Evolutionary conservation across 2,797 vertebrate species (phyloP), one percentile per base, ranked within the genome.

Genomic region (Sebastes nivosus): DNA sequence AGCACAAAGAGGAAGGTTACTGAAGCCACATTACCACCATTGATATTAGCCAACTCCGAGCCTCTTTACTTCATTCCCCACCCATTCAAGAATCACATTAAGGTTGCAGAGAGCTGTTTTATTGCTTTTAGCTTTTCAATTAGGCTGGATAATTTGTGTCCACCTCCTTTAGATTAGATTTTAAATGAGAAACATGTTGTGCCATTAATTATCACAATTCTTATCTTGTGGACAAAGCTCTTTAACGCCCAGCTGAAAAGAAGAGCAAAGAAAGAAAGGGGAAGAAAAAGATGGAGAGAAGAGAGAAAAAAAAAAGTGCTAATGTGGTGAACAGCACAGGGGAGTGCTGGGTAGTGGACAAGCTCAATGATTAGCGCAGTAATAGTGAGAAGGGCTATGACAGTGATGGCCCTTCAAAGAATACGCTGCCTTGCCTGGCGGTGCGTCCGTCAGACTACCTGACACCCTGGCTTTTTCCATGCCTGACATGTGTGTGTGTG

Each of bases 151-250:
- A 90, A 94, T 94, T 94, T 93, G 90, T 93, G 90, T 93, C 91
- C 91, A 92, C 89, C 90, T 93, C 87, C 81, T 89, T 92, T 92
- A 92, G 92, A 95, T 95, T 93, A 93, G 91, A 94, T 93, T 95
- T 89, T 92, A 94, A 95, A 95, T 94, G 89, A 94, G 92, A 94
- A 94, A 91, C 93, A 93, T 93, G 89, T 91, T 93, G 91, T 89
- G 87, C 85, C 93, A 95, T 95, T 95, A 95, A 95, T 94, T 94
- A 94, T 93, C 90, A 87, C 82, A 84, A 87, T 89, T 91, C 90
- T 91, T 92, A 87, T 93, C 90, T 93, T 87, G 88, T 86, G 83
- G 88, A 89, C 87, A 87, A 85, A 89, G 88, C 85, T 84, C 71
- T 89, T 88, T 84, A 78, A 82, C 5, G 46, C 46, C 50, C 16